Evolutionary conservation across 1,140 invertebrate species (phyloP), one percentile per base, ranked within the genome.

Genomic region (Caenorhabditis inopinata): DNA sequence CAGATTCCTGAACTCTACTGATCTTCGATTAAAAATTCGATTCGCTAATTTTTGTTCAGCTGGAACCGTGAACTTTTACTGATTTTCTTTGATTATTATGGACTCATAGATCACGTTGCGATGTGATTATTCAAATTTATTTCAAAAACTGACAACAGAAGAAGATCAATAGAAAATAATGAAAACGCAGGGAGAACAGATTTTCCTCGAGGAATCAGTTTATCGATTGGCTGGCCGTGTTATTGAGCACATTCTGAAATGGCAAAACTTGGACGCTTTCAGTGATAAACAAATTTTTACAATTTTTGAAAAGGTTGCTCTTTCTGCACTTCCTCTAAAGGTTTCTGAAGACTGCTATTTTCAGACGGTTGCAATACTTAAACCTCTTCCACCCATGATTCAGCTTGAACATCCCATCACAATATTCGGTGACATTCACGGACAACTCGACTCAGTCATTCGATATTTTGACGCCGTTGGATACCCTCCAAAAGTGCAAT

Each of bases 401-500:
- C 48, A 84, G 51, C 29, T 84, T 29, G 45, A 78, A 14, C 75
- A 62, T 11, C 83, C 83, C 12, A 82, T 90, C n/a, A 89, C 87
- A 74, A 89, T 91, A 12, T 90, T 90, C 88, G 90, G 90, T 32
- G 90, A 91, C 83, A 89, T 91, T 42, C 90, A 91, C 85, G 90
- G 91, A 68, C 90, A 91, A 85, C 91, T 90, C 82, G 90, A 90
- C 86, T 90, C 91, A 84, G 83, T 91, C 51, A 89, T 91, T 87
- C 89, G 75, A 18, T 82, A 47, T 47, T 46, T 81, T 18, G 32
- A 75, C 21, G 48, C 74, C 16, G 74, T 90, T 78, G 96, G 96
- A 18, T 98, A 98, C 89, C 97, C 97, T 49, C 96, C 96, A n/a
- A 96, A 98, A 90, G 95, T 95, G 45, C 98, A 98, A 90, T 98